Percentiles rank a stretch among this genome's conserved stretches.
These are phyloP conservation scores for Halcyon senegalensis DNA, from an alignment of 2,113 vertebrate genomes.

Conservation along the genomic window DNA sequence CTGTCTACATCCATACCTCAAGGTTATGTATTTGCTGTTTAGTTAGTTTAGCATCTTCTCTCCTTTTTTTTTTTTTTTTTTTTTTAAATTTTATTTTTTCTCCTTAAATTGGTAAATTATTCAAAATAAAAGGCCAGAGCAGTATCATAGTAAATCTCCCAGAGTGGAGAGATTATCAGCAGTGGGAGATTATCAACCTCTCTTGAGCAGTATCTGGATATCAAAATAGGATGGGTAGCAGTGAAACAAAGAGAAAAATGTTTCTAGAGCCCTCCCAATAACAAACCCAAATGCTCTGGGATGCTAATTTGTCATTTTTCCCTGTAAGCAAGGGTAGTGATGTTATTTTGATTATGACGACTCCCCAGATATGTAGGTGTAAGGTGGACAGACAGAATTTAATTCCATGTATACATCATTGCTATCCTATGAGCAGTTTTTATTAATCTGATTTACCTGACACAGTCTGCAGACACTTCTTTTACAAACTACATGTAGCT, in stretches of 20 bases:
- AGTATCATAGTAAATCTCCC: neutral
- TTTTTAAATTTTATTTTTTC: neutral
- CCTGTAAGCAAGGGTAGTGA: neutral
- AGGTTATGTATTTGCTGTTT: neutral
- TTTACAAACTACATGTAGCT: neutral
- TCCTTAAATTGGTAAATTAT: neutral
- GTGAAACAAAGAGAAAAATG: neutral
- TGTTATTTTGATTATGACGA: neutral
- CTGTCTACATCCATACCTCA: neutral
- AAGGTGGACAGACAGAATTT: neutral
- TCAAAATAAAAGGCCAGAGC: neutral
- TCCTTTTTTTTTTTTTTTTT: too few species aligned
- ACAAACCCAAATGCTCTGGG: neutral
- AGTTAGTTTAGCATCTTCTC: neutral
- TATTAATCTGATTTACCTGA: neutral
- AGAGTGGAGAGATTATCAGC: neutral
- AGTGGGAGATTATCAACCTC: neutral
- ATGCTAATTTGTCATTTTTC: neutral
- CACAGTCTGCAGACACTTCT: neutral
- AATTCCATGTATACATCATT: neutral
- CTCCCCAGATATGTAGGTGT: fast-evolving
- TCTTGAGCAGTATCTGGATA: neutral
- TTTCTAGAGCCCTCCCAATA: neutral
- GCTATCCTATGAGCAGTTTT: neutral
- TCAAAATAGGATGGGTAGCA: neutral